Percentiles rank a stretch among this genome's conserved stretches.
phyloP scores from a whole-genome alignment of 2,113 vertebrate species.

The Hepsetus odoe region DNA sequence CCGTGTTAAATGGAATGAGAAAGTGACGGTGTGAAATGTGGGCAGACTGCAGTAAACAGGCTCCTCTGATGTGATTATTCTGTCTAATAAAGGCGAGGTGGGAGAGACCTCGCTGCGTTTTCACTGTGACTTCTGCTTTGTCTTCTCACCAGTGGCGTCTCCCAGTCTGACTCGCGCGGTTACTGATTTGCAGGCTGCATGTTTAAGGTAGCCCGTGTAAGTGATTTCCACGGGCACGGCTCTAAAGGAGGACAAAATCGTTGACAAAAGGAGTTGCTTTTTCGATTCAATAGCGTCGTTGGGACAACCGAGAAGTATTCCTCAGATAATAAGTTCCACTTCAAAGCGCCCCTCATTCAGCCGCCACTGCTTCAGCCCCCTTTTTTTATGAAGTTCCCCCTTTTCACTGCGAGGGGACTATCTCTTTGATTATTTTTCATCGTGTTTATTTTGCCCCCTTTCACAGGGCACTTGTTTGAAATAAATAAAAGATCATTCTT shows the following conservation, averaged over 20 bases:
- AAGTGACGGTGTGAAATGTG: constrained; percentile 72
- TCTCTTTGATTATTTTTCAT: constrained; percentile 96
- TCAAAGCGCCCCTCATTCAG: constrained; percentile 97
- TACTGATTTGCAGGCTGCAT: constrained; percentile 96
- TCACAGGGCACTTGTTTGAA: constrained; percentile 94
- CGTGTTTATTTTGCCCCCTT: constrained; percentile 95
- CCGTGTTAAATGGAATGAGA: constrained; percentile 46
- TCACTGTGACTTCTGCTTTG: constrained; percentile 83
- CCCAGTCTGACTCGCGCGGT: constrained; percentile 95
- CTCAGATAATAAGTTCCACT: constrained; percentile 98
- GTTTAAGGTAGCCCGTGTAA: constrained; percentile 94
- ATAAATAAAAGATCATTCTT: constrained; percentile 87
- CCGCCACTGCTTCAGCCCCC: constrained; percentile 90
- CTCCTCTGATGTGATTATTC: constrained; percentile 73
- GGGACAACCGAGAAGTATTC: constrained; percentile 98
- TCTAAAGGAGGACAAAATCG: constrained; percentile 99
- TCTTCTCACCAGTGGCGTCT: constrained; percentile 93
- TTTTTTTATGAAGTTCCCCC: constrained; percentile 95
- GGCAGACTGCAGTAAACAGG: constrained; percentile 71
- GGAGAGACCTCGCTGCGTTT: constrained; percentile 74
- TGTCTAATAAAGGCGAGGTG: constrained; percentile 70
- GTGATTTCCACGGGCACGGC: constrained; percentile 95
- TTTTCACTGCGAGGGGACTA: constrained; percentile 85
- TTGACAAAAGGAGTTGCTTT: constrained; percentile 94
- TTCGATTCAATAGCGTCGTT: constrained; percentile 98